Conservation (phyloP, 2,113 vertebrate genomes). For the Tachuris rubrigastra region DNA sequence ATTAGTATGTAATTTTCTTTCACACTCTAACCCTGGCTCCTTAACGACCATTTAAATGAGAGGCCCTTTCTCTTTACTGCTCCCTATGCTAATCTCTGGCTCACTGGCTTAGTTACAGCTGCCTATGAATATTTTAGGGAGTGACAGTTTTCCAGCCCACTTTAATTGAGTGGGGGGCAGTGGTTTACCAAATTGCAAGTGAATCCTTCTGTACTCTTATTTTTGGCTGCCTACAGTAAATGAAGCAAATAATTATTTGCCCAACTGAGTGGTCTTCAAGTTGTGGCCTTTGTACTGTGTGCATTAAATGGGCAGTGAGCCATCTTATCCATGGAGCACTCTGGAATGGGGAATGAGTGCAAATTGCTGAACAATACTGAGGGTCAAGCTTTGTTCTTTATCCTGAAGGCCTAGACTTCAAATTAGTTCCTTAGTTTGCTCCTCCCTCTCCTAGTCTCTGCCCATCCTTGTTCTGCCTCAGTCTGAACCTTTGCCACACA, state of each 20-base stretch:
- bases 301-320: not conserved
- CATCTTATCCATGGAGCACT: not conserved
- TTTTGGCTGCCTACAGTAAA: not conserved
- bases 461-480: not conserved
- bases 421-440: not conserved
- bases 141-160: slow-evolving; percentile 20
- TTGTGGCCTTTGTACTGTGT: not conserved
- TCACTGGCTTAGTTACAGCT: slow-evolving; percentile 25
- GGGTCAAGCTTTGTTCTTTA: not conserved
- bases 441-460: not conserved
- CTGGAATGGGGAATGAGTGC: not conserved
- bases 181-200: slow-evolving; percentile 22
- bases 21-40: slow-evolving; percentile 44
- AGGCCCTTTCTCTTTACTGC: slow-evolving; percentile 51
- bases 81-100: slow-evolving; percentile 47
- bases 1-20: slow-evolving; percentile 65
- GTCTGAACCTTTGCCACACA: not conserved
- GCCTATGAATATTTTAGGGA: slow-evolving; percentile 59
- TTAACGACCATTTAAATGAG: slow-evolving; percentile 64
- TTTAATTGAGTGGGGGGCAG: slow-evolving; percentile 20
- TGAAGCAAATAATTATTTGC: not conserved
- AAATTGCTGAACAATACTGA: not conserved
- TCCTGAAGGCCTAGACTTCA: not conserved
- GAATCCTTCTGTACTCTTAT: not conserved
- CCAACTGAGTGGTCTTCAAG: not conserved